Percentiles rank a stretch among this genome's conserved stretches.
Evolutionary conservation across 2,113 vertebrate species (phyloP).

Genomic region (Natator depressus): DNA sequence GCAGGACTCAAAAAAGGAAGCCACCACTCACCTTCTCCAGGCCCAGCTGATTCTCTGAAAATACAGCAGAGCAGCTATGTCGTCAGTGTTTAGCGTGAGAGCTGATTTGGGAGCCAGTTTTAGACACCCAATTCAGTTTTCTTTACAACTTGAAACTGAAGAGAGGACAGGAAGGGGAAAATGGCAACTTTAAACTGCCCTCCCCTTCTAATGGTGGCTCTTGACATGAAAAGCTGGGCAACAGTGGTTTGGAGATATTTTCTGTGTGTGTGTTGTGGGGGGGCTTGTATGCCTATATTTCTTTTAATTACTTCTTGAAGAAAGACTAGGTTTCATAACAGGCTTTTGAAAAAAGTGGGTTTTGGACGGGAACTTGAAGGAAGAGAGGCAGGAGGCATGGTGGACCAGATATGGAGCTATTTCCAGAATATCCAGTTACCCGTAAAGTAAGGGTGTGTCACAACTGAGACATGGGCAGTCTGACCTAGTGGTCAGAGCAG

Average conservation of each 20-base stretch:
- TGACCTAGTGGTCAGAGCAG: background rate
- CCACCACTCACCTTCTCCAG: background rate
- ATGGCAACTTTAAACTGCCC: background rate
- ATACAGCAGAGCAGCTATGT: background rate
- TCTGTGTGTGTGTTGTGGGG: background rate
- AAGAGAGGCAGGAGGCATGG: background rate
- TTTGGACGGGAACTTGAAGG: background rate
- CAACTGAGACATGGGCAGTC: background rate
- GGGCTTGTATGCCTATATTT: background rate
- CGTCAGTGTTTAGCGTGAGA: background rate
- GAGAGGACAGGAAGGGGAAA: background rate
- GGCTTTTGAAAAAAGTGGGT: background rate
- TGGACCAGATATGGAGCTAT: background rate
- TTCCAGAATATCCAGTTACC: background rate
- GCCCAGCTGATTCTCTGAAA: background rate
- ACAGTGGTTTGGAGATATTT: background rate
- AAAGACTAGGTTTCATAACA: background rate
- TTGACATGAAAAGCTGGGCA: background rate
- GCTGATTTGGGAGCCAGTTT: background rate
- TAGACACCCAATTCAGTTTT: background rate
- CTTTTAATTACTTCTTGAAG: background rate
- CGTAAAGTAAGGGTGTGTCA: background rate
- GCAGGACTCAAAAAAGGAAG: background rate
- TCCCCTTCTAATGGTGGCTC: background rate
- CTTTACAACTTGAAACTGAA: background rate